Conservation (phyloP, 2,113 vertebrate genomes). For the Zapornia atra region DNA sequence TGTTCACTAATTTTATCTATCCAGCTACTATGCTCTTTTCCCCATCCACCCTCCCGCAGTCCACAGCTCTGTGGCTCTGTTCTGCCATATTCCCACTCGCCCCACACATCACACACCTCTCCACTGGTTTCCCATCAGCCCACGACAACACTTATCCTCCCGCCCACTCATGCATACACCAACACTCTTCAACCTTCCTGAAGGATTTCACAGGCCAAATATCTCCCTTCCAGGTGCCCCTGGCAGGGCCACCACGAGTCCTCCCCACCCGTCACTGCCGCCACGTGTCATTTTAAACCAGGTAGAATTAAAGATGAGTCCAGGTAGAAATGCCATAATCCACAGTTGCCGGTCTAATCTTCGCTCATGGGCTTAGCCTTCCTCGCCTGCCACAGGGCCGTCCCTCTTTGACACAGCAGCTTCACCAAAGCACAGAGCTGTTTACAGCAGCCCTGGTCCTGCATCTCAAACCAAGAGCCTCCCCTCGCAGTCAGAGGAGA, state of each 20-base stretch:
- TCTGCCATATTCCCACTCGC: not conserved
- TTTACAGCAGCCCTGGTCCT: not conserved
- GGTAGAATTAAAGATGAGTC: constrained; percentile 37
- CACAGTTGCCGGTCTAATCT: not conserved
- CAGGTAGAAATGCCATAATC: constrained; percentile 53
- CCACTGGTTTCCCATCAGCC: not conserved
- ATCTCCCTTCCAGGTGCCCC: not conserved
- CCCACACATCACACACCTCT: not conserved
- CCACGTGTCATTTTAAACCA: constrained; percentile 7
- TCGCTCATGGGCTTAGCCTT: not conserved
- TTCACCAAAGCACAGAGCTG: constrained; percentile 7
- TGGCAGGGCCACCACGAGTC: not conserved
- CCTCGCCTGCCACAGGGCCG: not conserved
- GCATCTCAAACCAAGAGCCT: not conserved
- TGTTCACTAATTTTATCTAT: constrained; percentile 39
- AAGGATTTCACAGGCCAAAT: not conserved
- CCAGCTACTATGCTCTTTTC: not conserved
- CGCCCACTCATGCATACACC: not conserved
- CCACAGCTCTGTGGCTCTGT: not conserved
- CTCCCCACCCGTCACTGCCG: not conserved
- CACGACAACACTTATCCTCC: not conserved
- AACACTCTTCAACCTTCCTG: not conserved
- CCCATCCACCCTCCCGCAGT: not conserved
- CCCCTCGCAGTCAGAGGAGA: not conserved
- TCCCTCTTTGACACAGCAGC: constrained; percentile 21